phyloP scores from a whole-genome alignment of 1,140 invertebrate genomes.

The Pseudachorutes palmiensis region DNA sequence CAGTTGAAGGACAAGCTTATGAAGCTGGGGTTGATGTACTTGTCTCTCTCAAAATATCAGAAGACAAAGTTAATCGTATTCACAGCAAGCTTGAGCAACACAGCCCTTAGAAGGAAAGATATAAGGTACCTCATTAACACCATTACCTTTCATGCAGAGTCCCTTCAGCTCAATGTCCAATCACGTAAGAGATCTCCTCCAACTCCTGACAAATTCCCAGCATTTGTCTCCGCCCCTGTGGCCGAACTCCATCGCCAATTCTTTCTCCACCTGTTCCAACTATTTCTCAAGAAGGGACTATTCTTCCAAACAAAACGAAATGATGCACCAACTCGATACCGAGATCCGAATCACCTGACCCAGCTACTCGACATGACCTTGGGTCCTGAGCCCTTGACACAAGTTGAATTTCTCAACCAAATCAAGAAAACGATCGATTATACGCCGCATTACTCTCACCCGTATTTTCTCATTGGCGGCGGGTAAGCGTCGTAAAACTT shows the following conservation, averaged over 20 bases:
- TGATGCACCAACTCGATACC: neutral
- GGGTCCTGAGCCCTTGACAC: neutral
- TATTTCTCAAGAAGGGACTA: neutral
- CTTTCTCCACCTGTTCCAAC: constrained; percentile 5
- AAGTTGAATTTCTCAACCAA: neutral
- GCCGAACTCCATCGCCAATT: neutral
- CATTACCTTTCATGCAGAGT: neutral
- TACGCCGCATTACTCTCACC: constrained; percentile 14
- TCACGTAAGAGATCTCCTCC: neutral
- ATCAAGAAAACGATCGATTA: neutral
- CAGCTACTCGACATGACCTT: constrained; percentile 14
- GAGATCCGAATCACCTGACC: neutral
- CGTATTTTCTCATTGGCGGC: too few species aligned
- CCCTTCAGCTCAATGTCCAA: neutral
- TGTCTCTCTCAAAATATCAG: neutral
- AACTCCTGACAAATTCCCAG: constrained; percentile 1
- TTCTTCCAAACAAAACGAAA: constrained; percentile 13
- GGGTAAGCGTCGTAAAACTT: too few species aligned
- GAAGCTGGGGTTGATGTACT: neutral
- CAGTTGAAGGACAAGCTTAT: neutral
- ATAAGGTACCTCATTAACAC: constrained; percentile 6
- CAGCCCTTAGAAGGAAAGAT: neutral
- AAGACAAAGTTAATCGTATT: neutral
- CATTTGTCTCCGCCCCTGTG: constrained; percentile 8
- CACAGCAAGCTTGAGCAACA: constrained; percentile 7